These are phyloP conservation scores for Enteromius radiatus DNA, from an alignment of 2,797 vertebrate genomes.

Conservation along the genomic window DNA sequence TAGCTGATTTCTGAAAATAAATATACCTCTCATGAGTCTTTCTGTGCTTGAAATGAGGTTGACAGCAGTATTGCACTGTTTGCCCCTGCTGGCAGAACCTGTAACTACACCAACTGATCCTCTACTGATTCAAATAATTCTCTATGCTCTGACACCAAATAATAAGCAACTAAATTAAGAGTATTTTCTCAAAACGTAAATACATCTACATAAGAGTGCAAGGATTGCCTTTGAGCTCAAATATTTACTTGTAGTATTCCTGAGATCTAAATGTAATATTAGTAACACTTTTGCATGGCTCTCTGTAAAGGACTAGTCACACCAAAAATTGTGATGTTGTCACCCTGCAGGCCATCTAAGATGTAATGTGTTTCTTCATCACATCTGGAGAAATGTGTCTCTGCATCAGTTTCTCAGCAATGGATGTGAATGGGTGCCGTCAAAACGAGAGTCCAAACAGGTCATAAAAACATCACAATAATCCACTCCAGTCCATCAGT, in stretches of 20 bases:
- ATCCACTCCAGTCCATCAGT: not conserved
- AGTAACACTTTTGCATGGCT: not conserved
- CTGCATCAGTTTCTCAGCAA: not conserved
- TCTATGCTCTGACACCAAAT: not conserved
- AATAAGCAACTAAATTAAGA: not conserved
- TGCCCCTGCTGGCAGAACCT: not conserved
- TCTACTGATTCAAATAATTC: not conserved
- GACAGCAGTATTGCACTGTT: not conserved
- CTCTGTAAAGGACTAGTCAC: not conserved
- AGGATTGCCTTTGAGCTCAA: not conserved
- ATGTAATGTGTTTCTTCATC: not conserved
- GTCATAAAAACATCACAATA: not conserved
- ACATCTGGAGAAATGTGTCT: not conserved
- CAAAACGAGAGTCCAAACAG: not conserved
- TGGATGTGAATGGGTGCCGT: conserved; percentile 1
- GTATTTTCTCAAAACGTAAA: not conserved
- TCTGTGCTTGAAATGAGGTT: not conserved
- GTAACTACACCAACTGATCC: not conserved
- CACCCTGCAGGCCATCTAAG: not conserved
- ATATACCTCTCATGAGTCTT: not conserved
- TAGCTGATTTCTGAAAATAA: not conserved
- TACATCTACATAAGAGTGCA: not conserved
- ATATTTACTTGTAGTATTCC: not conserved
- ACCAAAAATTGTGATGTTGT: not conserved
- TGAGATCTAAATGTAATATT: not conserved